Conservation (phyloP, 2,113 vertebrate genomes). For the Scartelaos histophorus region DNA sequence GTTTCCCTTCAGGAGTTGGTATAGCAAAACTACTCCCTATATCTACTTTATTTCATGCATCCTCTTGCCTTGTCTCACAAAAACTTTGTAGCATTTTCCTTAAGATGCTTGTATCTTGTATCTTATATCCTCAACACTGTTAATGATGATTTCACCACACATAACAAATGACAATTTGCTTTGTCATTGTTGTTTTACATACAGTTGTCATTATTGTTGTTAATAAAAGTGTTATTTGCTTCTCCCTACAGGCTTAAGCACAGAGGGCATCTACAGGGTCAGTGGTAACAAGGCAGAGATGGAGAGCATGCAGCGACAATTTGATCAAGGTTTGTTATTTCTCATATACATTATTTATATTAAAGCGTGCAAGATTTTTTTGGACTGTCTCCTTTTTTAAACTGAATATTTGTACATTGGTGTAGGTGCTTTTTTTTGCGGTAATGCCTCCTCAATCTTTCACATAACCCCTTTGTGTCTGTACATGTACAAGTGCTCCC, state of each 20-base stretch:
- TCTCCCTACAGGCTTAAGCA: conserved; percentile 80
- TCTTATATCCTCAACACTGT: neutral
- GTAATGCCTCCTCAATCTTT: conserved; percentile 39
- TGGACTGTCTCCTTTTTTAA: neutral
- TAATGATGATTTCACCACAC: neutral
- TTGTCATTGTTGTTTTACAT: neutral
- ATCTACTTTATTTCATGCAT: neutral
- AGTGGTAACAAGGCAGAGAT: conserved; percentile 97
- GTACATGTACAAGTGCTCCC: conserved; percentile 24
- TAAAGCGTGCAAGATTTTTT: neutral
- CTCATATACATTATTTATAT: neutral
- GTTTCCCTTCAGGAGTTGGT: neutral
- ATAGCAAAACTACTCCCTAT: neutral
- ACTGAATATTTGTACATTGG: conserved; percentile 21
- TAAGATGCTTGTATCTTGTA: neutral
- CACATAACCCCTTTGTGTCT: conserved; percentile 27
- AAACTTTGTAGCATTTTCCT: neutral
- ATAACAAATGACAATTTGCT: neutral
- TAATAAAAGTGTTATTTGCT: neutral
- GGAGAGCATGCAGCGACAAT: conserved; percentile 93
- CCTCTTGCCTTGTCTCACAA: neutral
- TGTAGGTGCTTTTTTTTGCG: conserved; percentile 30
- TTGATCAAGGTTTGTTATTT: conserved; percentile 86
- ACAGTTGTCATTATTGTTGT: neutral
- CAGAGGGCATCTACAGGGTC: conserved; percentile 94